Base-by-base conservation (phyloP, 1,140 invertebrate species). In the Drosophila albomicans region DNA sequence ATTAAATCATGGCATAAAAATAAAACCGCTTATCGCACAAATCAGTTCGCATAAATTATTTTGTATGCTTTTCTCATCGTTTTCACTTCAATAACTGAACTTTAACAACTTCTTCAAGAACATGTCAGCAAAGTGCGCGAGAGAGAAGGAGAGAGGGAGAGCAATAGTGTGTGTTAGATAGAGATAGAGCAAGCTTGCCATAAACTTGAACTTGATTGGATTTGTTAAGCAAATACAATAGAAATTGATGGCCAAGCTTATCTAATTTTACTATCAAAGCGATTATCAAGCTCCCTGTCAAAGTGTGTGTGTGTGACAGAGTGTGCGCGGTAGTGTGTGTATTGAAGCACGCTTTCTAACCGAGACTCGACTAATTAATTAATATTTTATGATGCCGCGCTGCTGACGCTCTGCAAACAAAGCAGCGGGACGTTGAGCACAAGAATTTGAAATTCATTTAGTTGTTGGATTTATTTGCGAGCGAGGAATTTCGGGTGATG, bases 381-480 rank as follows among this genome's bases (percentile, higher is more conserved):
- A 89, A 89, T 89, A 89, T 89, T 89, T 89, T 89, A 89, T 89
- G 85, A 89, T 87, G 75, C 65, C 81, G 79, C 79, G 64, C 65
- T 66, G 80, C 74, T 66, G 74, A 30, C 52, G 82, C 82, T 85
- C 85, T 82, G 82, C 82, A 86, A 88, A 88, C 84, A 84, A 89
- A 80, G 57, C 80, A 85, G 81, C 78, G 85, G 85, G 84, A 79
- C 61, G 78, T 73, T 57, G 69, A 46, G 61, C 61, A 56, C 52
- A 89, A 88, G 85, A 81, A 89, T 85, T 89, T 89, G 51, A 86
- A 89, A 89, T 89, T 84, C 76, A 84, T 88, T 88, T 88, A 81
- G 84, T 84, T 80, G 71, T 89, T 89, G 84, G 84, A 89, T 89
- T 89, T 89, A 89, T 89, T 89, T 89, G 85, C 81, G 78, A 90